Conservation (phyloP, 2,113 vertebrate species). For the Neopipo cinnamomea region DNA sequence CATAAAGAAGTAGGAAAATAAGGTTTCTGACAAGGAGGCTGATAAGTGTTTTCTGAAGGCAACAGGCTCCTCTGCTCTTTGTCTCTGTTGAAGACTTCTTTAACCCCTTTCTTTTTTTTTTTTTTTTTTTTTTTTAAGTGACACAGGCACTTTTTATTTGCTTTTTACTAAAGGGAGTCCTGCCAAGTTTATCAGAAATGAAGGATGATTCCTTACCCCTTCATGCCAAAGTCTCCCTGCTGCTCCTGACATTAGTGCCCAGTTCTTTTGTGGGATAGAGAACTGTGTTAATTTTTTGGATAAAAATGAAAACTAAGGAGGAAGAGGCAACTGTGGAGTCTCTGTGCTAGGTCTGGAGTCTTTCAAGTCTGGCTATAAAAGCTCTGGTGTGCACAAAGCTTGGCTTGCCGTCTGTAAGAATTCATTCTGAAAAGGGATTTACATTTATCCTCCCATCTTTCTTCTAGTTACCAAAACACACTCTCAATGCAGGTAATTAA, state of each 20-base stretch:
- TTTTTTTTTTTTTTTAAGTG: neutral
- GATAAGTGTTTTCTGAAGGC: neutral
- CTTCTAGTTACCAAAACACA: neutral
- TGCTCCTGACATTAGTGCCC: neutral
- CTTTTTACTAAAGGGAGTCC: neutral
- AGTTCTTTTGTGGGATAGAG: neutral
- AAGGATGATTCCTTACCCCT: neutral
- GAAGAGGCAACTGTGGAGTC: neutral
- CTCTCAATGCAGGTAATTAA: neutral
- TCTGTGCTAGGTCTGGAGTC: neutral
- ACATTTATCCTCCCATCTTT: neutral
- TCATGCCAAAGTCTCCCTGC: neutral
- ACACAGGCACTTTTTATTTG: neutral
- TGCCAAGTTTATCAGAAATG: neutral
- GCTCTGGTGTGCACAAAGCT: neutral
- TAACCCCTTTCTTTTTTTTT: neutral
- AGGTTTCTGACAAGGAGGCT: neutral
- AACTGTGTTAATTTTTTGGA: neutral
- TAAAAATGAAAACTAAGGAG: neutral
- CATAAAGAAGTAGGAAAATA: neutral
- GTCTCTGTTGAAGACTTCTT: neutral
- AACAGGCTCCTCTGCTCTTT: neutral
- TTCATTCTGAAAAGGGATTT: neutral
- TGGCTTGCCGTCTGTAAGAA: neutral
- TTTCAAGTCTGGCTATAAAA: neutral